Base-by-base conservation (phyloP, 2,888 invertebrate species). In the Lampropteryx suffumata region DNA sequence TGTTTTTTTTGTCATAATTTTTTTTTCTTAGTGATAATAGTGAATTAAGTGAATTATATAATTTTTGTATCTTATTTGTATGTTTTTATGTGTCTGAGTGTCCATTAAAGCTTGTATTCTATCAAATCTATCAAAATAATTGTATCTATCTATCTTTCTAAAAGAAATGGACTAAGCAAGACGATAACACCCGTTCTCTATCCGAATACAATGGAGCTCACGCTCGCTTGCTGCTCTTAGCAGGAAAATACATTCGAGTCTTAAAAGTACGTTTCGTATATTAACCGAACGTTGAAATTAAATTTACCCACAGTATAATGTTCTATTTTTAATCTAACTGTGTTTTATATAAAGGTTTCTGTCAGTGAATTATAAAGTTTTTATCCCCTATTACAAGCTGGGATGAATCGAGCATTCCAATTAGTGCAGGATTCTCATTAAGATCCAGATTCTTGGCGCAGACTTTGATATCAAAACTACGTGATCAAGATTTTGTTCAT, bases 371-470 rank as follows among this genome's bases (percentile, higher is more conserved):
- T 71, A 70, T 70, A 71, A 78, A 76, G 71, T 76, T 79, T 76
- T 71, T 76, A 74, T 74, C 71, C 69, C 68, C 69, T 70, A 76
- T 76, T 71, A 73, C 66, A 66, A 69, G 64, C 53, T 57, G 60
- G 67, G 71, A 78, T 73, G 75, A 74, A 83, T 78, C 76, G 81
- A 84, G 80, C 80, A 79, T 82, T 86, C 84, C 86, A 89, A 87
- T 89, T 88, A 88, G 85, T 75, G 74, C 76, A 71, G 73, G 73
- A 81, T 79, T 80, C 84, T 84, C 82, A 84, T 84, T 85, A 85
- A 78, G 80, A 80, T 79, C 76, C 77, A 81, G 82, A 81, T 79
- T 82, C 79, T 82, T 83, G 79, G 79, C 79, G 71, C 73, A 66
- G 71, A 75, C 77, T 80, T 74, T 79, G 79, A 81, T 84, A 86